Evolutionary conservation across 2,888 invertebrate genomes (phyloP).

Genomic region (Cartodere bifasciata): DNA sequence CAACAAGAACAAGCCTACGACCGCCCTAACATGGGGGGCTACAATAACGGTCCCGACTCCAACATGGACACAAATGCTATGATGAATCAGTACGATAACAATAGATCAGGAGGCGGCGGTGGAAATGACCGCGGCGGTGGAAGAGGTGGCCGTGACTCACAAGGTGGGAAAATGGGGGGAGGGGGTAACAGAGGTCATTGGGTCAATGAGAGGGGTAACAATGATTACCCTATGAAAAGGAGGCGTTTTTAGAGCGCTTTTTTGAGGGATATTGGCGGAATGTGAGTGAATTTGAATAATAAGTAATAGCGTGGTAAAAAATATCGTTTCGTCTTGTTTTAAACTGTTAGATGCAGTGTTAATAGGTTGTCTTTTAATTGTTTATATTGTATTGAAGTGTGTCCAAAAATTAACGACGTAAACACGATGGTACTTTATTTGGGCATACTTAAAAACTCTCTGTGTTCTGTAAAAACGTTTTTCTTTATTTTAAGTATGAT

Average conservation of each 20-base stretch:
- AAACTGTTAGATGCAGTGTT: too few species aligned
- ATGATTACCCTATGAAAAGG: conserved; percentile 22
- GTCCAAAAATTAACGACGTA: too few species aligned
- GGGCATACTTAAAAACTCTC: too few species aligned
- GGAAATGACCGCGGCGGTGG: conserved; percentile 15
- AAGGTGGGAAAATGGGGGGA: conserved; percentile 16
- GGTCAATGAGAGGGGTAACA: conserved; percentile 21
- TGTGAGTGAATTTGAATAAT: too few species aligned
- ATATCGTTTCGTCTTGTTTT: too few species aligned
- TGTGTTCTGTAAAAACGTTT: too few species aligned
- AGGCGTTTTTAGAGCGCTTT: conserved; percentile 19
- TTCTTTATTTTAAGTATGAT: too few species aligned
- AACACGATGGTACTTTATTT: too few species aligned
- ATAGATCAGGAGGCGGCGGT: conserved; percentile 14
- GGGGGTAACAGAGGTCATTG: conserved; percentile 15
- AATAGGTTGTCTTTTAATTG: too few species aligned
- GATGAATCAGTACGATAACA: conserved; percentile 18
- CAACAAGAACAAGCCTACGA: conserved; percentile 50
- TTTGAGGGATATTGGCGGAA: too few species aligned
- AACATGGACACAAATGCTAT: conserved; percentile 15
- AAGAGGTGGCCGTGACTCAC: conserved; percentile 12
- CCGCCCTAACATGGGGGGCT: conserved; percentile 12
- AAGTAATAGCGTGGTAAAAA: too few species aligned
- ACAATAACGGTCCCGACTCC: conserved; percentile 8
- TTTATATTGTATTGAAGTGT: too few species aligned